Conservation (phyloP, 2,797 vertebrate species). For the Melanotaenia maccullochi region DNA sequence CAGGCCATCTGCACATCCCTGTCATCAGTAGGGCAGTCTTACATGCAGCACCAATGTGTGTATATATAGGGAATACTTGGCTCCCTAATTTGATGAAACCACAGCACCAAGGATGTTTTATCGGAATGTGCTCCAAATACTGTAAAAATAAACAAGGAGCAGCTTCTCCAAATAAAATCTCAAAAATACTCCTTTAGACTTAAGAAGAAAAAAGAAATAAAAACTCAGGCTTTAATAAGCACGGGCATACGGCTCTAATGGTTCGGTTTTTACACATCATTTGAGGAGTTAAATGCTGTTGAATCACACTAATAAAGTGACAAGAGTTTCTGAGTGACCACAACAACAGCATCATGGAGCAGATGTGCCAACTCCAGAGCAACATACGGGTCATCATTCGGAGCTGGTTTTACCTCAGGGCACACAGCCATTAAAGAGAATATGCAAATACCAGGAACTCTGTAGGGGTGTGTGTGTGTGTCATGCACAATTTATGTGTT, state of each 20-base stretch:
- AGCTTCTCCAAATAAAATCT: constrained; percentile 1
- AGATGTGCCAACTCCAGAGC: constrained; percentile 49
- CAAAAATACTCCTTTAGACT: neutral
- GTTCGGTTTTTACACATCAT: constrained; percentile 41
- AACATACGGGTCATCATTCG: constrained; percentile 75
- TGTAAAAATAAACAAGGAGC: neutral
- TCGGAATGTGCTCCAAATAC: neutral
- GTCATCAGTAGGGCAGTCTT: constrained; percentile 33
- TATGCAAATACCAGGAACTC: constrained; percentile 69
- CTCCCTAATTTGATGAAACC: constrained; percentile 3
- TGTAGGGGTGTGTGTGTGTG: constrained; percentile 15
- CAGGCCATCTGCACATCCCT: constrained; percentile 57
- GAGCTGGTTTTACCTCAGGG: constrained; percentile 66
- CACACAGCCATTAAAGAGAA: constrained; percentile 76
- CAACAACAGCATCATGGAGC: constrained; percentile 54
- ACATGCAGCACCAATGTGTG: constrained; percentile 5
- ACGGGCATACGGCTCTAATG: constrained; percentile 35
- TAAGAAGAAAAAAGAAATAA: neutral
- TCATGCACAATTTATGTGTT: constrained; percentile 21
- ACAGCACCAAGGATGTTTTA: neutral
- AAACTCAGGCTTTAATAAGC: constrained; percentile 43
- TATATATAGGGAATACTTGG: neutral
- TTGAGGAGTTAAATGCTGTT: constrained; percentile 55
- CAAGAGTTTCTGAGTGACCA: constrained; percentile 48
- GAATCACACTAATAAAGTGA: constrained; percentile 69